These are phyloP conservation scores for Leptura quadrifasciata DNA, from an alignment of 2,888 invertebrate species.

Conservation along the genomic window DNA sequence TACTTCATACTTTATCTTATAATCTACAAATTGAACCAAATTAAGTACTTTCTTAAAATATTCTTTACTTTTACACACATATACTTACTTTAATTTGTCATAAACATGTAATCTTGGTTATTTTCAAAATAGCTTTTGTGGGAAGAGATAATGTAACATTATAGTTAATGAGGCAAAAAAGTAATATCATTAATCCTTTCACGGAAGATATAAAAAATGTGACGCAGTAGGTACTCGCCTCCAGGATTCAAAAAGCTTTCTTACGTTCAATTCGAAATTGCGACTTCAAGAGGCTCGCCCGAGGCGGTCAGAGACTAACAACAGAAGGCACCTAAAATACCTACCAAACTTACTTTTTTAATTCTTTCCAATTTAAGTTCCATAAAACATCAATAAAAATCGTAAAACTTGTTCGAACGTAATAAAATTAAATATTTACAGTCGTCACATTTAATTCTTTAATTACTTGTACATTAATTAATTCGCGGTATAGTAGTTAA, in stretches of 20 bases:
- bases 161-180: conserved; percentile 3
- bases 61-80: too few species aligned
- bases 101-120: too few species aligned
- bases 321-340: conserved; percentile 10
- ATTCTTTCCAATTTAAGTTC: conserved; percentile 53
- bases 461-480: conserved; percentile 66
- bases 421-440: conserved; percentile 56
- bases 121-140: not conserved
- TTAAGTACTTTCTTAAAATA: too few species aligned
- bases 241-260: conserved; percentile 12
- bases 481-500: conserved; percentile 66
- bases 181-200: conserved; percentile 5
- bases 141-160: conserved; percentile 11
- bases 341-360: conserved; percentile 42
- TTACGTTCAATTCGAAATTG: not conserved
- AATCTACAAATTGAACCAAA: too few species aligned
- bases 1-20: too few species aligned
- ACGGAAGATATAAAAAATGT: conserved; percentile 19
- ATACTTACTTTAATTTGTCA: too few species aligned
- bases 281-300: not conserved
- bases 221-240: not conserved
- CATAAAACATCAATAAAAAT: conserved; percentile 57
- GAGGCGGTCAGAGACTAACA: not conserved
- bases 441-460: conserved; percentile 61
- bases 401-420: conserved; percentile 50